Evolutionary conservation across 2,888 invertebrate species (phyloP), one percentile per base, ranked within the genome.

Genomic region (Odontocolon sp.): DNA sequence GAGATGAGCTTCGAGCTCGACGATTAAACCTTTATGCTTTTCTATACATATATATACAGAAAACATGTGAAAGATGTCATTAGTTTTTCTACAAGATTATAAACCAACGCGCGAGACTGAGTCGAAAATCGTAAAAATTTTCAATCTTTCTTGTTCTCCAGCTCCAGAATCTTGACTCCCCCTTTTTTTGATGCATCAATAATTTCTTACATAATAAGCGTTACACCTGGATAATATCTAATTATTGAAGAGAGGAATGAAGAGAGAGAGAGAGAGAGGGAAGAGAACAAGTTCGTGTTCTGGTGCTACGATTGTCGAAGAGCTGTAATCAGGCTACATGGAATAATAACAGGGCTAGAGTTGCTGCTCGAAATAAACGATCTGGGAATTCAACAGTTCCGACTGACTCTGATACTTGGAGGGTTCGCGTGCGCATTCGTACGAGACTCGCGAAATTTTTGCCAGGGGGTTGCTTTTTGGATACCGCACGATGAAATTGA

Each of bases 301-400:
- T 36, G 54, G 47, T 71, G 23, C 9, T 56, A 33, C 52, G 56
- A 76, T 38, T 56, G 33, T 14, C 67, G 56, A 50, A 54, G 57
- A 59, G 63, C 72, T 69, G 72, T 73, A 77, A 77, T 77, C 77
- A 69, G 36, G 50, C 77, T 64, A 54, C 72, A 56, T 71, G 40
- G 38, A 5, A 59, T 77, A 77, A 77, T 77, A 72, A 77, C 77
- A 77, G 77, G 77, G 77, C 72, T 18, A 73, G 67, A 67, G 52
- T 69, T 33, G 72, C 59, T 73, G 64, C 56, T 61, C 72, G 69
- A 77, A 77, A 77, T 69, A 73, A 77, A 68, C 77, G 77, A 77
- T 72, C 77, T 68, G 67, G 57, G 50, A 64, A 72, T 71, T 38
- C 50, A 57, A 54, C 50, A 52, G 28, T 54, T 6, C 38, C 26